phyloP scores from a whole-genome alignment of 2,797 vertebrate genomes.

The Schizopygopsis pylzovi region DNA sequence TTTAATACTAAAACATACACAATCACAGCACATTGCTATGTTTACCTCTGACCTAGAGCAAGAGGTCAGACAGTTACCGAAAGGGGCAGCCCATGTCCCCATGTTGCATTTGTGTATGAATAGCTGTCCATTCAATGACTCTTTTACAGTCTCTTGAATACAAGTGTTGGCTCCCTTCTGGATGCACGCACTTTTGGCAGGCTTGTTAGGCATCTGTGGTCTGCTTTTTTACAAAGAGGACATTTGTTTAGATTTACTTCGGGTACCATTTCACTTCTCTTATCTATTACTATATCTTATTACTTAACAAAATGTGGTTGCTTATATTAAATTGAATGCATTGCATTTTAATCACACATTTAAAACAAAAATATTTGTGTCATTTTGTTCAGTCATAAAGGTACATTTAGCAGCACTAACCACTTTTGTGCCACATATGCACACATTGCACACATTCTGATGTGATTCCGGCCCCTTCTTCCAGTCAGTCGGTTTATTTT shows the following conservation, averaged over 20 bases:
- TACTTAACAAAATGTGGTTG: background rate
- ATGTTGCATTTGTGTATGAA: conserved; percentile 79
- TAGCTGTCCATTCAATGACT: conserved; percentile 71
- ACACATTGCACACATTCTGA: background rate
- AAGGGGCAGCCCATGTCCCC: conserved; percentile 66
- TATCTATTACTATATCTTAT: no score
- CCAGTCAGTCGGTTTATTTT: background rate
- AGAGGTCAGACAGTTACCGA: conserved; percentile 65
- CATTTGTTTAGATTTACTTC: conserved; percentile 6
- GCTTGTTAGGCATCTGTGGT: conserved; percentile 44
- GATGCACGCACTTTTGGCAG: conserved; percentile 39
- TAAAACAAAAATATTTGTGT: background rate
- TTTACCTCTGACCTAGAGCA: conserved; percentile 32
- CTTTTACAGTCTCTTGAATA: conserved; percentile 66
- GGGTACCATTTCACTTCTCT: background rate
- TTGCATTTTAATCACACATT: background rate
- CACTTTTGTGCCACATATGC: background rate
- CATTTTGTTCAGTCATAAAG: background rate
- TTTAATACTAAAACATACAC: background rate
- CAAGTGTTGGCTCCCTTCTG: conserved; percentile 43
- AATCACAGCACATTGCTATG: background rate
- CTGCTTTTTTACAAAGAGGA: background rate
- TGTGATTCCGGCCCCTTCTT: background rate
- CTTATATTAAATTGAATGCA: background rate
- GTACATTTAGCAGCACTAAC: background rate